Evolutionary conservation across 2,888 invertebrate genomes (phyloP).

Genomic region (Ophioninae sp.): DNA sequence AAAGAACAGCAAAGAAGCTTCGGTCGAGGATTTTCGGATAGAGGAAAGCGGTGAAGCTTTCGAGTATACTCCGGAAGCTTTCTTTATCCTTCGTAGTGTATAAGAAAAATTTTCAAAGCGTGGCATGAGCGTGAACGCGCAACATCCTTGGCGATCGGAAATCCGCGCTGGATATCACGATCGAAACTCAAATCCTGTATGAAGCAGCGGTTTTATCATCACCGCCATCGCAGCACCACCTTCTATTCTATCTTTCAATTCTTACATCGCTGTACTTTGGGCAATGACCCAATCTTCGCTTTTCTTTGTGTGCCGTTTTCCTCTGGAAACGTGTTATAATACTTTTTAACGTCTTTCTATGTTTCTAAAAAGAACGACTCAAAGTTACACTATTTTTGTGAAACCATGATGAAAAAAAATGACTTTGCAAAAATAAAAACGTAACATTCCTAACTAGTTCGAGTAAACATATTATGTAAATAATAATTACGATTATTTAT

Average conservation of each 20-base stretch:
- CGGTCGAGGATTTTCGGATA: slow-evolving; percentile 11
- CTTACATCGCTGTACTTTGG: neutral
- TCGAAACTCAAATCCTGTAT: slow-evolving; percentile 38
- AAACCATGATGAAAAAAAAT: too few relatives aligned
- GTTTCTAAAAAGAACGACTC: neutral
- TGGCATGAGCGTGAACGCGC: slow-evolving; percentile 24
- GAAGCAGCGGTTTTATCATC: slow-evolving; percentile 19
- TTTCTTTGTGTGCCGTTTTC: neutral
- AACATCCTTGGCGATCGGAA: slow-evolving; percentile 44
- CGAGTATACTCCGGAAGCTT: slow-evolving; percentile 57
- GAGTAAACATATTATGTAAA: too few relatives aligned
- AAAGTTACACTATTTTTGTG: neutral
- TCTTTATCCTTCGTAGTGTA: slow-evolving; percentile 29
- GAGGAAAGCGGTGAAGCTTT: slow-evolving; percentile 40
- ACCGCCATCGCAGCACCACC: slow-evolving; percentile 29
- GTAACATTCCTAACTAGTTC: too few relatives aligned
- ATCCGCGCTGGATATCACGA: slow-evolving; percentile 49
- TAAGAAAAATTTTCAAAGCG: slow-evolving; percentile 10
- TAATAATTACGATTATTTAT: too few relatives aligned
- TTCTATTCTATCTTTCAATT: slow-evolving; percentile 23
- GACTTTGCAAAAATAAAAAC: too few relatives aligned
- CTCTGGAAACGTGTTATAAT: neutral
- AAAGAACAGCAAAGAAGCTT: slow-evolving; percentile 15
- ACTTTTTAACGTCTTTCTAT: neutral
- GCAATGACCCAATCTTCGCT: slow-evolving; percentile 1